phyloP scores from a whole-genome alignment of 2,888 invertebrate species.

The Drosophila yooni region DNA sequence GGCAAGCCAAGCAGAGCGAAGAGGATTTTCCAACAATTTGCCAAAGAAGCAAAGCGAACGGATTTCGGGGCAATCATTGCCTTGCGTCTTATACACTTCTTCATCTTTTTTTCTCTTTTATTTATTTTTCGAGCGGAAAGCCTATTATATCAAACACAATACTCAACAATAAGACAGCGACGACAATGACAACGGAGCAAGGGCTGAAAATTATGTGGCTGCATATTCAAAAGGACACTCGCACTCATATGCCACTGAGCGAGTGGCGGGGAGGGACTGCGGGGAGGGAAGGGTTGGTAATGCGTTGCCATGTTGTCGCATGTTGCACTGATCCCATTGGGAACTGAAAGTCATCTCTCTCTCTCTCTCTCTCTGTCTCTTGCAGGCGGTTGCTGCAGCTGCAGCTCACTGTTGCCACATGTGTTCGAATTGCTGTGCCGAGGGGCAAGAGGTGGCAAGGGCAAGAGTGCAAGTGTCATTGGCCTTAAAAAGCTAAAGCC shows the following conservation, averaged over 20 bases:
- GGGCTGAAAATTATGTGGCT: constrained; percentile 64
- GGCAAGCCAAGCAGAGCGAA: constrained; percentile 45
- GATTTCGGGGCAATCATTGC: constrained; percentile 50
- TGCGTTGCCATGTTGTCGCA: constrained; percentile 66
- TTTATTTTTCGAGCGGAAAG: constrained; percentile 76
- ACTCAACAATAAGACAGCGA: constrained; percentile 68
- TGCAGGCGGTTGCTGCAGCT: constrained; percentile 44
- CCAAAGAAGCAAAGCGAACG: constrained; percentile 68
- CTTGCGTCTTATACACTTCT: constrained; percentile 35
- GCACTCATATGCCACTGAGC: constrained; percentile 31
- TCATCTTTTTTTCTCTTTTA: constrained; percentile 7
- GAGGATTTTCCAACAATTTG: constrained; percentile 76
- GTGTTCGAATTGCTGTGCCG: constrained; percentile 5
- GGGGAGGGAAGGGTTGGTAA: constrained; percentile 17
- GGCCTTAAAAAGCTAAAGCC: constrained; percentile 52
- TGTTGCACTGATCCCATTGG: constrained; percentile 42
- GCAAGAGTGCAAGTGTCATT: constrained; percentile 62
- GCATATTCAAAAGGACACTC: constrained; percentile 67
- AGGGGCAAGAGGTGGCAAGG: background rate
- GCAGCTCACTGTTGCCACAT: constrained; percentile 27
- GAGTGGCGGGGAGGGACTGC: background rate
- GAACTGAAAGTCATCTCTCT: constrained; percentile 15
- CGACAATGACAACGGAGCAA: constrained; percentile 48
- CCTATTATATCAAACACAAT: constrained; percentile 81
- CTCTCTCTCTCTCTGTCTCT: background rate